phyloP scores from a whole-genome alignment of 2,888 invertebrate genomes.

The Ernsta delagoae region DNA sequence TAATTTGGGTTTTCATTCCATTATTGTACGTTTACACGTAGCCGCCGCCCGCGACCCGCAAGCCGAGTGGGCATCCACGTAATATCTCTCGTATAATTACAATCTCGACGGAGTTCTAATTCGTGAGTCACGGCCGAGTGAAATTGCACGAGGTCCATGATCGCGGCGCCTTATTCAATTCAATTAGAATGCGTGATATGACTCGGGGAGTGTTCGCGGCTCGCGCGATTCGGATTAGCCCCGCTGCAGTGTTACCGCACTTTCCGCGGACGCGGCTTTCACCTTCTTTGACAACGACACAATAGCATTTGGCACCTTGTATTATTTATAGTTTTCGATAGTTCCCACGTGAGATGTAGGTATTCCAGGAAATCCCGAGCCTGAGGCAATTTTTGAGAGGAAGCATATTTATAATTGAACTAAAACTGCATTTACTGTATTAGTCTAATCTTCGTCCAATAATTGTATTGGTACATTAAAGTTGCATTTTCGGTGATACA shows the following conservation, averaged over 20 bases:
- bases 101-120: slow-evolving; percentile 78
- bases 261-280: slow-evolving; percentile 55
- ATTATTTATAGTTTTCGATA: too few species aligned
- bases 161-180: slow-evolving; percentile 62
- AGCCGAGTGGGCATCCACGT: slow-evolving; percentile 73
- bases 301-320: too few species aligned
- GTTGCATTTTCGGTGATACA: too few species aligned
- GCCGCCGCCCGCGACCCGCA: slow-evolving; percentile 49
- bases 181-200: slow-evolving; percentile 76
- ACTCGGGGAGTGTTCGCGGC: slow-evolving; percentile 58
- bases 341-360: too few species aligned
- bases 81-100: slow-evolving; percentile 77
- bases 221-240: slow-evolving; percentile 58
- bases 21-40: slow-evolving; percentile 61
- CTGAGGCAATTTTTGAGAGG: too few species aligned
- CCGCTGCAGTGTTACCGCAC: slow-evolving; percentile 51
- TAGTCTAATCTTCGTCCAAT: too few species aligned
- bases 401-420: too few species aligned
- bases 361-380: too few species aligned
- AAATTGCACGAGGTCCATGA: slow-evolving; percentile 75
- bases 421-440: too few species aligned
- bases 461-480: too few species aligned
- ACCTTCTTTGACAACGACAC: slow-evolving; percentile 57
- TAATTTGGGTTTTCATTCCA: slow-evolving; percentile 69
- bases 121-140: slow-evolving; percentile 82